Evolutionary conservation across 2,797 vertebrate genomes (phyloP), one percentile per base, ranked within the genome.

Genomic region (Tadarida brasiliensis): DNA sequence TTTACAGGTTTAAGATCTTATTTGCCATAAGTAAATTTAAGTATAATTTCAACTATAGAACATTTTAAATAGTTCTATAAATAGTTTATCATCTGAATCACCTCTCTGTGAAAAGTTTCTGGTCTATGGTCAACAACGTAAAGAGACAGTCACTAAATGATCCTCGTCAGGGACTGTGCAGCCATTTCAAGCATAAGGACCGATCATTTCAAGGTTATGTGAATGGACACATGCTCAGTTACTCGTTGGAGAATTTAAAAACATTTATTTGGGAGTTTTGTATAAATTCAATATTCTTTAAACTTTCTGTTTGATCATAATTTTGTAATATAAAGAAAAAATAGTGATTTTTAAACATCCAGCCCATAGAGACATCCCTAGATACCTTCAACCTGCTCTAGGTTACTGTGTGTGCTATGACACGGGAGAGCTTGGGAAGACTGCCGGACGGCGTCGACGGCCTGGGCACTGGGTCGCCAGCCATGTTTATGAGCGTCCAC

Each of bases 101-200:
- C 59, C 54, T 68, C 33, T 74, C 3, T 30, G n/a, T 90, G 67
- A 44, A 67, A 93, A 22, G 20, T 61, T 90, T 83, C 47, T 91
- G n/a, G 44, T 54, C 39, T 63, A 4, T 9, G 7, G 54, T 90
- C 30, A 95, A 94, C 54, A 92, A 82, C 90, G 61, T 51, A n/a
- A 92, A 93, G 63, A 94, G 59, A 28, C 26, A 20, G 35, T 73
- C 70, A 77, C 71, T 85, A 82, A 92, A 70, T 39, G 89, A 35
- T 87, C 20, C 15, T 22, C 44, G 30, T 90, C 11, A 63, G 65
- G 57, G 47, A 33, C 70, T 39, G 7, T 33, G 14, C 16, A 57
- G 33, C 81, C n/a, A 77, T 57, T 91, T 92, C 24, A 86, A 77
- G 30, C 51, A 83, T 47, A 59, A 78, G n/a, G 12, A 56, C 26